A percentile compares a stretch with the other conserved stretches of the same genome.
These are phyloP conservation scores for Eubasilissa regina DNA, from an alignment of 1,140 invertebrate genomes.

Conservation along the genomic window DNA sequence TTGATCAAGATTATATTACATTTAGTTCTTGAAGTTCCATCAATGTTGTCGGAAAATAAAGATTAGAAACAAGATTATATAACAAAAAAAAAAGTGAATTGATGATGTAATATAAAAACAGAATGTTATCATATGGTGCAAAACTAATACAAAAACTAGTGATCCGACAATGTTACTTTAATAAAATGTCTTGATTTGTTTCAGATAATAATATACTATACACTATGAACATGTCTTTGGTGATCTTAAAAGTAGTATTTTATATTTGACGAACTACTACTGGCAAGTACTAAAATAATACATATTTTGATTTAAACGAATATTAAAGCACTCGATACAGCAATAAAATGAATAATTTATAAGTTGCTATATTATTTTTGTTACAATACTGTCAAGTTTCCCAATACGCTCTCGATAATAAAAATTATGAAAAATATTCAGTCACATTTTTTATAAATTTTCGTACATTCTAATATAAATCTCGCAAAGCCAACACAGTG, in stretches of 20 bases:
- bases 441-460: conserved; percentile 20
- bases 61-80: no score
- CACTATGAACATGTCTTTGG: conserved; percentile 12
- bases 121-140: no score
- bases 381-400: conserved; percentile 30
- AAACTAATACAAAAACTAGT: no score
- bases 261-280: no score
- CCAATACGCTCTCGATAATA: not conserved
- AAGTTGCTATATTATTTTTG: not conserved
- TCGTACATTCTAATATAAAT: conserved; percentile 36
- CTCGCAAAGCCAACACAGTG: conserved; percentile 24
- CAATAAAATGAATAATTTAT: conserved; percentile 1
- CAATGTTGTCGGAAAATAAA: no score
- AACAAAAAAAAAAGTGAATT: no score
- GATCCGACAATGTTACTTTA: no score
- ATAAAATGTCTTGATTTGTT: not conserved
- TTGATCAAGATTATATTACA: no score
- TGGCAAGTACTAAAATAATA: no score
- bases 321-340: not conserved
- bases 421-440: conserved; percentile 31
- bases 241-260: not conserved
- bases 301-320: not conserved
- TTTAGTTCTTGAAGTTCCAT: no score
- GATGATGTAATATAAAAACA: no score
- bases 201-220: not conserved